Evolutionary conservation across 2,113 vertebrate genomes (phyloP).

Genomic region (Monopterus albus): DNA sequence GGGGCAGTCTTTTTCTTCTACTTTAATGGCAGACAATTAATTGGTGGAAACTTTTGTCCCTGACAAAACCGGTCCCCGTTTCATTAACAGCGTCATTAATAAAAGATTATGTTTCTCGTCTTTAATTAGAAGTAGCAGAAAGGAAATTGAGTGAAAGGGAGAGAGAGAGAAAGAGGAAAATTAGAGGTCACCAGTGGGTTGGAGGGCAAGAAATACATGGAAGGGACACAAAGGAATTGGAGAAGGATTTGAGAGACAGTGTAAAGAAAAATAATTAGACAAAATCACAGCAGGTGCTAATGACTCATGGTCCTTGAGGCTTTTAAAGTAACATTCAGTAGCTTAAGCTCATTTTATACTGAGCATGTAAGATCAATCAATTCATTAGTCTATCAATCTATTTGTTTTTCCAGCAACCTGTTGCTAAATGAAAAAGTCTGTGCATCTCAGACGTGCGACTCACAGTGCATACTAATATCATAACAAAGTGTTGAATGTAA

Average conservation of each 20-base stretch:
- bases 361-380: neutral
- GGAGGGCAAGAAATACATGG: neutral
- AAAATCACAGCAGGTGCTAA: conserved; percentile 2
- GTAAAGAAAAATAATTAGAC: neutral
- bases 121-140: conserved; percentile 70
- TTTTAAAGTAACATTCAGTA: neutral
- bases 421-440: neutral
- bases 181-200: neutral
- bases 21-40: conserved; percentile 71
- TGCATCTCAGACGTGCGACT: too few relatives aligned
- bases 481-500: neutral
- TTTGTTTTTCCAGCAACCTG: neutral
- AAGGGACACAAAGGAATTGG: neutral
- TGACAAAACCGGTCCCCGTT: conserved; percentile 64
- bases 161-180: neutral
- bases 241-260: neutral
- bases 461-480: too few relatives aligned
- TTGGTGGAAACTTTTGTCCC: conserved; percentile 71
- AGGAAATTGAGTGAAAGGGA: conserved; percentile 31
- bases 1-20: conserved; percentile 33
- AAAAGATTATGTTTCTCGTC: conserved; percentile 73
- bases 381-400: neutral
- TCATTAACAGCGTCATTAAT: conserved; percentile 79
- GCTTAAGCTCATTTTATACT: conserved; percentile 6
- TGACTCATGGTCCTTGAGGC: neutral